Conservation (phyloP, 2,888 invertebrate species). For the Tinea semifulvella region DNA sequence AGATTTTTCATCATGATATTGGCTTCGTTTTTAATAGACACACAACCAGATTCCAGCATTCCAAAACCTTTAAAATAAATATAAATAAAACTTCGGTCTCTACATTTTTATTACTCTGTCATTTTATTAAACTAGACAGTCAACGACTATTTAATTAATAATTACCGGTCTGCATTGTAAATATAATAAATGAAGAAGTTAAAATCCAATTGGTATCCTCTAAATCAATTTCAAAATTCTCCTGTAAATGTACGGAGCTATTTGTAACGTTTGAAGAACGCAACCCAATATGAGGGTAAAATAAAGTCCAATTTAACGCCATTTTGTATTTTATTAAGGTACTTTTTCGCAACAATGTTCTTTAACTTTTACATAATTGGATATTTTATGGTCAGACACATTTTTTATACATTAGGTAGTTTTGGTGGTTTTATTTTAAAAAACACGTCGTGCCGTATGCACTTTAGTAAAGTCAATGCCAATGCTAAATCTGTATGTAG, state of each 20-base stretch:
- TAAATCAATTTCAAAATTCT: conserved; percentile 73
- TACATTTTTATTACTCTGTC: no score
- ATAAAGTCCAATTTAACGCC: conserved; percentile 40
- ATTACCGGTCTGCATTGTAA: conserved; percentile 92
- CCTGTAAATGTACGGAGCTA: conserved; percentile 55
- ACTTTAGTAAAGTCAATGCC: no score
- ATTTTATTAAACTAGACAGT: not conserved
- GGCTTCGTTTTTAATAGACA: conserved; percentile 92
- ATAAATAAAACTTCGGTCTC: no score
- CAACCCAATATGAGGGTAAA: conserved; percentile 29
- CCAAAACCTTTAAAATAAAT: no score
- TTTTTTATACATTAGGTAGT: not conserved
- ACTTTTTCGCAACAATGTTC: no score
- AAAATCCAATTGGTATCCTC: conserved; percentile 92
- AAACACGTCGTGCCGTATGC: not conserved
- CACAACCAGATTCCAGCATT: conserved; percentile 92
- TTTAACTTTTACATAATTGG: not conserved
- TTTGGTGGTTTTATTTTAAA: not conserved
- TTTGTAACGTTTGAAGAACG: conserved; percentile 50
- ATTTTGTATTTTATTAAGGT: conserved; percentile 25
- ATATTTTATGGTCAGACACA: not conserved
- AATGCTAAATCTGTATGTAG: no score
- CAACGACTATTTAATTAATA: not conserved
- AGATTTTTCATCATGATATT: conserved; percentile 99
- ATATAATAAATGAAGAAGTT: conserved; percentile 88